These are phyloP conservation scores for Leucophenga maculata DNA, from an alignment of 2,888 invertebrate species.

Conservation along the genomic window DNA sequence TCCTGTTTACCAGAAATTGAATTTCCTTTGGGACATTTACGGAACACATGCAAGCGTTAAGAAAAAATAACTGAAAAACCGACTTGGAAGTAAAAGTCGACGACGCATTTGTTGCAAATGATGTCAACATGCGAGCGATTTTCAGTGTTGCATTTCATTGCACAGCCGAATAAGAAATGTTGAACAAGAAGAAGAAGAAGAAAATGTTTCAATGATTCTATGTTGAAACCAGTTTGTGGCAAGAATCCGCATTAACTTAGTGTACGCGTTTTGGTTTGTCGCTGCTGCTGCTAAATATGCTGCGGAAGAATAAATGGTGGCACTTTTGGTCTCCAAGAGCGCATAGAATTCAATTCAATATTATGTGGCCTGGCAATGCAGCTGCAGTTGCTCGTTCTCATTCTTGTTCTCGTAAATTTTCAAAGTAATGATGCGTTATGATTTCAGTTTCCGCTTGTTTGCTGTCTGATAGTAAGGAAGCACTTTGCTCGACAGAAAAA, in stretches of 20 bases:
- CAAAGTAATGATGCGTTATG: conserved; percentile 67
- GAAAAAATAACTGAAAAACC: conserved; percentile 23
- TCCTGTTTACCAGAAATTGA: conserved; percentile 66
- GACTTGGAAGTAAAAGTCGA: background rate
- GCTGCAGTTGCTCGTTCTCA: conserved; percentile 19
- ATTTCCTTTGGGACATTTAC: conserved; percentile 54
- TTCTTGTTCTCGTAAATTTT: conserved; percentile 56
- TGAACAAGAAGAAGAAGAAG: conserved; percentile 30
- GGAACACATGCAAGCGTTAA: background rate
- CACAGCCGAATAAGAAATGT: too few relatives aligned
- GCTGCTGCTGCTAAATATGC: conserved; percentile 29
- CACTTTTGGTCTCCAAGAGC: too few relatives aligned
- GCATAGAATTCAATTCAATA: background rate
- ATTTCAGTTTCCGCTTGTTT: conserved; percentile 61
- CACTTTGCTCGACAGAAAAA: conserved; percentile 15
- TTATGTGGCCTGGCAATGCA: background rate
- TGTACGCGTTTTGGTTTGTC: background rate
- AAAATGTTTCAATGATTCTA: too few relatives aligned
- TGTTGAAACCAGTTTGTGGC: conserved; percentile 18
- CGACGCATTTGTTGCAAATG: conserved; percentile 36
- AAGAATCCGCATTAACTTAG: background rate
- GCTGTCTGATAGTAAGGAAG: conserved; percentile 52
- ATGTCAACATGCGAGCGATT: conserved; percentile 49
- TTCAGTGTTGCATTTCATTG: conserved; percentile 39
- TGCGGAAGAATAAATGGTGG: background rate